These are phyloP conservation scores for Allygus modestus DNA, from an alignment of 2,888 invertebrate genomes.

Conservation along the genomic window DNA sequence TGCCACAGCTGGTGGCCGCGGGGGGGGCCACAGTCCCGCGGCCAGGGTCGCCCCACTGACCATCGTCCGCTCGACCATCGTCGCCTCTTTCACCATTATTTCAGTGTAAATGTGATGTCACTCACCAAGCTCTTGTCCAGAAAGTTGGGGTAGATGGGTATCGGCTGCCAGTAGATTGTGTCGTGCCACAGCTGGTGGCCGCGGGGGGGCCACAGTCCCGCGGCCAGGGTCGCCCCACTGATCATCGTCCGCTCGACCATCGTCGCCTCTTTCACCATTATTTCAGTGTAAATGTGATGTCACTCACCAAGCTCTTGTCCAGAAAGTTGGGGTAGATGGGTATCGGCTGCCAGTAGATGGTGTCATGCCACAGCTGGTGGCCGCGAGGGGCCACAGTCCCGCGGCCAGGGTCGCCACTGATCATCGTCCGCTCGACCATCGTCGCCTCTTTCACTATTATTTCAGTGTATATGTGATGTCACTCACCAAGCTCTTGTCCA, in stretches of 20 bases:
- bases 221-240: slow-evolving; percentile 65
- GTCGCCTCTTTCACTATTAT: slow-evolving; percentile 66
- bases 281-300: too few species aligned
- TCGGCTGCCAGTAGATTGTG: slow-evolving; percentile 84
- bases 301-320: slow-evolving; percentile 55
- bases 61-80: too few species aligned
- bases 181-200: slow-evolving; percentile 80
- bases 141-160: too few species aligned
- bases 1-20: too few species aligned
- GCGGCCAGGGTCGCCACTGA: slow-evolving; percentile 65
- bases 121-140: too few species aligned
- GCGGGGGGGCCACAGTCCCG: slow-evolving; percentile 84
- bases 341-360: slow-evolving; percentile 86
- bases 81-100: too few species aligned
- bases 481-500: slow-evolving; percentile 55
- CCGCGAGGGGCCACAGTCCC: slow-evolving; percentile 84
- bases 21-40: too few species aligned
- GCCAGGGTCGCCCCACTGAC: too few species aligned
- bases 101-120: too few species aligned
- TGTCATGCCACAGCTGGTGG: slow-evolving; percentile 79
- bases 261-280: too few species aligned
- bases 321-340: slow-evolving; percentile 81
- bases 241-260: too few species aligned
- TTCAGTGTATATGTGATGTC: too few species aligned
- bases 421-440: slow-evolving; percentile 65